Percentiles rank a stretch among this genome's conserved stretches.
phyloP scores from a whole-genome alignment of 2,888 invertebrate species.

The Caenorhabditis sp. region DNA sequence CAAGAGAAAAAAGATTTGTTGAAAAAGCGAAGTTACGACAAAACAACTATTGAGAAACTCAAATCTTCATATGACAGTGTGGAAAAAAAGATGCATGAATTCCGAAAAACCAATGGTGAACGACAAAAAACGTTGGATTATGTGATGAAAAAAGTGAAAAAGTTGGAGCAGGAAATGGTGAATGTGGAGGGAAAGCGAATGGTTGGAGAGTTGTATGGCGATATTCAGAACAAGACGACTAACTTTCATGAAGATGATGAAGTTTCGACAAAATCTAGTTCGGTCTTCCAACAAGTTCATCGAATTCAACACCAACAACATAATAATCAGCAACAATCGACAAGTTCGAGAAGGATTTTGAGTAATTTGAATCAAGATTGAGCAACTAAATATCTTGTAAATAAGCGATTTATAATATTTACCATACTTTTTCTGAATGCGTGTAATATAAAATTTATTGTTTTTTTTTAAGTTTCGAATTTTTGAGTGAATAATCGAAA shows the following conservation, averaged over 20 bases:
- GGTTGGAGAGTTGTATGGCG: not conserved
- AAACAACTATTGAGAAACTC: not conserved
- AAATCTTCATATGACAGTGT: not conserved
- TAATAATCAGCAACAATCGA: not conserved
- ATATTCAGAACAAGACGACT: not conserved
- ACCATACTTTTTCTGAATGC: too few relatives aligned
- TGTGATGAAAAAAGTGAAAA: not conserved
- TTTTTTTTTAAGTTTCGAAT: too few relatives aligned
- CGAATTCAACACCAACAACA: not conserved
- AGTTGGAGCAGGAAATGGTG: not conserved
- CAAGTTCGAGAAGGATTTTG: not conserved
- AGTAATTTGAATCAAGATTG: not conserved
- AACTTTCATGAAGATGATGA: not conserved
- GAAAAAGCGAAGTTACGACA: not conserved
- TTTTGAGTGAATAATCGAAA: too few relatives aligned
- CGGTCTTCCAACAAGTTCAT: not conserved
- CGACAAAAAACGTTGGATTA: not conserved
- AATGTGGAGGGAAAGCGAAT: not conserved
- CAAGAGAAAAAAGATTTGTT: not conserved
- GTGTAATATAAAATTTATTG: too few relatives aligned
- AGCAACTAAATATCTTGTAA: not conserved
- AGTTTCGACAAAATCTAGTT: not conserved
- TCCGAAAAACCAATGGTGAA: not conserved
- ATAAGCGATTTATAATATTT: too few relatives aligned
- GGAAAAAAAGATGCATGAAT: not conserved